These are phyloP conservation scores for Synaphobranchus kaupii DNA, from an alignment of 2,797 vertebrate species.

Conservation along the genomic window DNA sequence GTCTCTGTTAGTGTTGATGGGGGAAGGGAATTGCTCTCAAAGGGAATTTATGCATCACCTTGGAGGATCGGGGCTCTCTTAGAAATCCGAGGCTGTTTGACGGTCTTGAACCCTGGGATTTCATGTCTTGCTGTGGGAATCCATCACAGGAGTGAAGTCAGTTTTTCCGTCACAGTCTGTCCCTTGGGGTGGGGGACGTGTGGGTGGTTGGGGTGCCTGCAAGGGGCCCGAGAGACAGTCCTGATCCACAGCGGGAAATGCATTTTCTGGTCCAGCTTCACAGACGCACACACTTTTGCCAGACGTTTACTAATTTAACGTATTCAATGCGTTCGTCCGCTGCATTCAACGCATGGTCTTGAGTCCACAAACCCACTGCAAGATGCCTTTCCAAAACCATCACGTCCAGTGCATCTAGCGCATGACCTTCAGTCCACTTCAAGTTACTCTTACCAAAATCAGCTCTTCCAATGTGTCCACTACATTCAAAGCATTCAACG, in stretches of 20 bases:
- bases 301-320: too few species aligned
- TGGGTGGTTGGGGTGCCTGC: not conserved
- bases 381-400: not conserved
- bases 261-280: not conserved
- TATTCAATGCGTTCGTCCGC: not conserved
- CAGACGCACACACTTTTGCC: not conserved
- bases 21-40: not conserved
- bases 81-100: not conserved
- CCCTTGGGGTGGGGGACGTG: not conserved
- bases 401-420: not conserved
- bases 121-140: slow-evolving; percentile 6
- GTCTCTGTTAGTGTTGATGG: not conserved
- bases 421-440: not conserved
- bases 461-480: not conserved
- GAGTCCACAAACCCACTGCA: not conserved
- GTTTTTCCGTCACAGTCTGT: not conserved
- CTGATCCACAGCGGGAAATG: not conserved
- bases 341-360: not conserved
- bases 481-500: not conserved
- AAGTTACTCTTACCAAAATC: not conserved
- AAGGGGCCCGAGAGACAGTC: not conserved
- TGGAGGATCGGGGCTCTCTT: not conserved
- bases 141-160: not conserved
- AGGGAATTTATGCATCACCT: not conserved
- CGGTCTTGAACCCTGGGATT: not conserved